Evolutionary conservation across 2,113 vertebrate genomes (phyloP), one percentile per base, ranked within the genome.

Genomic region (Cyanistes caeruleus): DNA sequence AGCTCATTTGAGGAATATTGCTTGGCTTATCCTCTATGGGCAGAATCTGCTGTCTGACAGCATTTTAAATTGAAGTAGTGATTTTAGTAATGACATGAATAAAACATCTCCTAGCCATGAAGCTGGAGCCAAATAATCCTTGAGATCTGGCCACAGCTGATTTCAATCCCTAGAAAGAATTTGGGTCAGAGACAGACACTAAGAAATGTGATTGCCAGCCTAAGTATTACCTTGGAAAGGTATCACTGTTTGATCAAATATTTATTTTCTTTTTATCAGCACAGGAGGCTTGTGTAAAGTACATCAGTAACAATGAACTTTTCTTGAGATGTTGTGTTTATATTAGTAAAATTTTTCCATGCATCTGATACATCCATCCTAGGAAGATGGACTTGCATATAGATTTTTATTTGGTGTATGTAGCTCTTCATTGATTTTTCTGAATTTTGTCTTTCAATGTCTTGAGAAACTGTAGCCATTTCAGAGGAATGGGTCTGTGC

Each of bases 81-180:
- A 64, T 92, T 92, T 93, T 44, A 78, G 53, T 89, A 81, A 84
- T 64, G 39, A 89, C 83, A 92, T 72, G 39, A 96, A 95, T 97
- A 93, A 93, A 96, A 90, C 55, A 95, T 90, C 7, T 13, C 31
- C 43, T 53, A 63, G 48, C 25, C 85, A 80, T 79, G 83, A 35
- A 88, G 43, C 68, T 93, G 56, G 72, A 95, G 93, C 89, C 94
- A 97, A 95, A 74, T 30, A 77, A 37, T 35, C 27, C 51, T 84
- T 74, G 64, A 39, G 60, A 93, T 84, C 43, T 92, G 60, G 64
- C 76, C 86, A 78, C 73, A 89, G 24, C 33, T 75, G 30, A 86
- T 87, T 95, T 89, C 64, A 81, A 67, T 92, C 60, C 89, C 77
- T 89, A 81, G 89, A 93, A 95, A 95, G 95, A 89, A 77, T 77